Evolutionary conservation across 2,113 vertebrate genomes (phyloP).

Genomic region (Upupa epops): DNA sequence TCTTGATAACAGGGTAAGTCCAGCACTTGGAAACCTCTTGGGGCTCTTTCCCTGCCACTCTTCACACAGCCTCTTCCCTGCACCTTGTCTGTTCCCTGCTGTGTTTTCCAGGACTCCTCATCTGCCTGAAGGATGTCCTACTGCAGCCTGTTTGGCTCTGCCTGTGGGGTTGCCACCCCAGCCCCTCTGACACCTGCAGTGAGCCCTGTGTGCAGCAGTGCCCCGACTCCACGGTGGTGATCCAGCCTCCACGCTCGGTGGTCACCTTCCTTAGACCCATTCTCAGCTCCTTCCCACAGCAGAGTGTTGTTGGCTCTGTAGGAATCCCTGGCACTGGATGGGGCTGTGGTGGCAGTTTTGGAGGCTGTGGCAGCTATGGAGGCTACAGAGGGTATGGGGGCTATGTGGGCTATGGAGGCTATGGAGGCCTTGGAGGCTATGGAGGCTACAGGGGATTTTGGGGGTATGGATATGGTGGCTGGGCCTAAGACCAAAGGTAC

Average conservation of each 20-base stretch:
- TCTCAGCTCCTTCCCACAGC: neutral
- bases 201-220: neutral
- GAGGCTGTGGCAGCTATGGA: neutral
- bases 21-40: neutral
- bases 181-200: neutral
- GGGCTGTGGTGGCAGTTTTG: neutral
- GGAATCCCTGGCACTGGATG: neutral
- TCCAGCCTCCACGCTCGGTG: neutral
- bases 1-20: neutral
- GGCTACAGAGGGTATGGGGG: neutral
- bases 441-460: fast-evolving
- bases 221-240: neutral
- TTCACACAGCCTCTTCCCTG: fast-evolving
- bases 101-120: neutral
- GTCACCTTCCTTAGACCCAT: neutral
- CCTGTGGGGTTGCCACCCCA: neutral
- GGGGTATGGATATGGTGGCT: fast-evolving
- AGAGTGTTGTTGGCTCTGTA: neutral
- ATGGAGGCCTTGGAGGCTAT: neutral
- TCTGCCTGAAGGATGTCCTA: neutral
- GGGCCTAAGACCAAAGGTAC: neutral
- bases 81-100: neutral
- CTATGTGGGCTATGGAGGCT: neutral
- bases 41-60: neutral
- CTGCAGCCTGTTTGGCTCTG: neutral